Conservation (phyloP, 2,888 invertebrate genomes). For the Stenoptilia bipunctidactyla region DNA sequence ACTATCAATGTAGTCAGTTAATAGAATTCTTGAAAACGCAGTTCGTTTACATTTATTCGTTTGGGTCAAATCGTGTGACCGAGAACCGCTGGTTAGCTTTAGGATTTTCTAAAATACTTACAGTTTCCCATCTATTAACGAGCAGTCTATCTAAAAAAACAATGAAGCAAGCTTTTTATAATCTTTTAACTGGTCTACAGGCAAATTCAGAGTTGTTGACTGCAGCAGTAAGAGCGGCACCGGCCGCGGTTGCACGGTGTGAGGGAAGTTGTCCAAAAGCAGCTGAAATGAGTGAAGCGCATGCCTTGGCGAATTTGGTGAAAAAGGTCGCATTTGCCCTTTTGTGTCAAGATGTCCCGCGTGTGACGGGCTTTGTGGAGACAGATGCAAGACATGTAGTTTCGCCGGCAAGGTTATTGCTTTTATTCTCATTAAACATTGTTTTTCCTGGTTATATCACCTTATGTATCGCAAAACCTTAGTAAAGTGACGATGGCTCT, state of each 20-base stretch:
- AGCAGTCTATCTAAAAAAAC: too few species aligned
- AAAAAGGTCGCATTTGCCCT: conserved; percentile 45
- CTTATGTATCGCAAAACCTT: too few species aligned
- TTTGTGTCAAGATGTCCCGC: conserved; percentile 42
- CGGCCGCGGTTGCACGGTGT: conserved; percentile 28
- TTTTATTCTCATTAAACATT: background rate
- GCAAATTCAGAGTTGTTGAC: conserved; percentile 48
- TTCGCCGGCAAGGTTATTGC: conserved; percentile 46
- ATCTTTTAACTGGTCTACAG: conserved; percentile 30
- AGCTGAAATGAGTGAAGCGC: conserved; percentile 54
- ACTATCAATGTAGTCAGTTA: too few species aligned
- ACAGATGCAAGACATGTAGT: conserved; percentile 43
- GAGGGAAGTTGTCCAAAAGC: conserved; percentile 32
- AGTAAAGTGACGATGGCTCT: too few species aligned
- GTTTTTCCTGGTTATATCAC: too few species aligned
- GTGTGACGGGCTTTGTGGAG: conserved; percentile 49
- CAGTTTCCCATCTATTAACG: too few species aligned
- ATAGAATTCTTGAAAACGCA: too few species aligned
- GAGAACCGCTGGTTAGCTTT: too few species aligned
- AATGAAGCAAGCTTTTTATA: too few species aligned
- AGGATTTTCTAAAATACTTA: too few species aligned
- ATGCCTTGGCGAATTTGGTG: conserved; percentile 50
- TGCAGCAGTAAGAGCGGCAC: conserved; percentile 37
- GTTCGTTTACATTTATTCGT: too few species aligned
- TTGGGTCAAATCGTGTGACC: too few species aligned